These are phyloP conservation scores for Napeogenes inachia DNA, from an alignment of 2,888 invertebrate species.

Conservation along the genomic window DNA sequence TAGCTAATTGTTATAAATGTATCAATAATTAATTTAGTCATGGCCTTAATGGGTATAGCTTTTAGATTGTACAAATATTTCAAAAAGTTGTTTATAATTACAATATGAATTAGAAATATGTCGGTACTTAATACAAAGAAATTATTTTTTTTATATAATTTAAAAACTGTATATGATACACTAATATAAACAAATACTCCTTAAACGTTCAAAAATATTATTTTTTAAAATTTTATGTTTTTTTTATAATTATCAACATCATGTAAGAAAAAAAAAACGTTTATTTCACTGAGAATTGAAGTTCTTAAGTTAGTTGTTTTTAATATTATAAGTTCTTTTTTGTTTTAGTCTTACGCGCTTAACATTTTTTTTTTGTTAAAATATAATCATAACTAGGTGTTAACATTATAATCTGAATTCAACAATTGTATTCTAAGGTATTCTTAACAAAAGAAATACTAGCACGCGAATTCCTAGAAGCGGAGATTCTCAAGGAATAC, in stretches of 20 bases:
- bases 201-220: too few relatives aligned
- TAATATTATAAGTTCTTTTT: background rate
- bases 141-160: too few relatives aligned
- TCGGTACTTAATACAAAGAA: too few relatives aligned
- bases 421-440: slow-evolving; percentile 48
- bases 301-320: too few relatives aligned
- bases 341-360: background rate
- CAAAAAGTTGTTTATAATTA: slow-evolving; percentile 11
- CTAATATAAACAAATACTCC: too few relatives aligned
- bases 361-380: background rate
- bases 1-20: slow-evolving; percentile 36
- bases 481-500: slow-evolving; percentile 64
- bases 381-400: too few relatives aligned
- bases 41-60: slow-evolving; percentile 22
- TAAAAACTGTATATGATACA: too few relatives aligned
- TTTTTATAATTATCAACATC: too few relatives aligned
- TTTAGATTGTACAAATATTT: slow-evolving; percentile 17
- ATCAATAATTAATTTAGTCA: slow-evolving; percentile 33
- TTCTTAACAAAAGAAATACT: slow-evolving; percentile 49
- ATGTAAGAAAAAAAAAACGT: background rate
- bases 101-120: background rate
- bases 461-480: slow-evolving; percentile 75
- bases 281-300: background rate
- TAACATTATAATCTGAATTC: slow-evolving; percentile 7
- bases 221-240: too few relatives aligned